Evolutionary conservation across 2,888 invertebrate species (phyloP).

Genomic region (Tiphia femorata): DNA sequence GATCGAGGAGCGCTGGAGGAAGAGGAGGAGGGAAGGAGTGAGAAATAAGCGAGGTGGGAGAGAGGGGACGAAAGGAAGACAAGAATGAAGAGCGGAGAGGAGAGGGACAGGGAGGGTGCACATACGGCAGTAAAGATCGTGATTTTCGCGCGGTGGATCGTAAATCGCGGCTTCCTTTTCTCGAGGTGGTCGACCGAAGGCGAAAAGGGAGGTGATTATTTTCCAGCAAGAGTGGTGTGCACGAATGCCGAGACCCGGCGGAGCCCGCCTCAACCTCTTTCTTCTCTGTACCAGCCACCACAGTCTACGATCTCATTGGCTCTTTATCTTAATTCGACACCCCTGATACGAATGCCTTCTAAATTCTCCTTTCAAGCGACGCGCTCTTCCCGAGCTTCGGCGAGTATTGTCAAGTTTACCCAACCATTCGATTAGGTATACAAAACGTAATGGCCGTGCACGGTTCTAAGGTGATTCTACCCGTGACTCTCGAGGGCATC

Average conservation of each 20-base stretch:
- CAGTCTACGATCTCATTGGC: too few relatives aligned
- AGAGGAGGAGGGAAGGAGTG: slow-evolving; percentile 10
- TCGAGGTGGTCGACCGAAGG: background rate
- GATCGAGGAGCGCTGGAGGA: slow-evolving; percentile 11
- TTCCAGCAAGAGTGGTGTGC: slow-evolving; percentile 10
- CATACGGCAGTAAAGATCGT: slow-evolving; percentile 13
- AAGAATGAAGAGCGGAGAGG: background rate
- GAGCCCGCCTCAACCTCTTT: background rate
- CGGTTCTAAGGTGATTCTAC: too few relatives aligned
- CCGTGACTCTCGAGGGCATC: too few relatives aligned
- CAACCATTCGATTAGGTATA: too few relatives aligned
- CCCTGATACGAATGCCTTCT: too few relatives aligned
- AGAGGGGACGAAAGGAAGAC: background rate
- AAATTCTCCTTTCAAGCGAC: too few relatives aligned
- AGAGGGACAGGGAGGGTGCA: background rate
- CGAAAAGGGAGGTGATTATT: slow-evolving; percentile 20
- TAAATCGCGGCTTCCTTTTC: slow-evolving; percentile 32
- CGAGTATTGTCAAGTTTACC: too few relatives aligned
- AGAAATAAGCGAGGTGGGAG: background rate
- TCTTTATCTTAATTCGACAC: too few relatives aligned
- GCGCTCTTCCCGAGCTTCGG: too few relatives aligned
- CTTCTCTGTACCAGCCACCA: too few relatives aligned
- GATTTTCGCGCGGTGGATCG: slow-evolving; percentile 40
- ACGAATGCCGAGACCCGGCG: slow-evolving; percentile 2
- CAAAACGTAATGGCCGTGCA: too few relatives aligned